Evolutionary conservation across 2,113 vertebrate species (phyloP).

Genomic region (Nesoenas mayeri): DNA sequence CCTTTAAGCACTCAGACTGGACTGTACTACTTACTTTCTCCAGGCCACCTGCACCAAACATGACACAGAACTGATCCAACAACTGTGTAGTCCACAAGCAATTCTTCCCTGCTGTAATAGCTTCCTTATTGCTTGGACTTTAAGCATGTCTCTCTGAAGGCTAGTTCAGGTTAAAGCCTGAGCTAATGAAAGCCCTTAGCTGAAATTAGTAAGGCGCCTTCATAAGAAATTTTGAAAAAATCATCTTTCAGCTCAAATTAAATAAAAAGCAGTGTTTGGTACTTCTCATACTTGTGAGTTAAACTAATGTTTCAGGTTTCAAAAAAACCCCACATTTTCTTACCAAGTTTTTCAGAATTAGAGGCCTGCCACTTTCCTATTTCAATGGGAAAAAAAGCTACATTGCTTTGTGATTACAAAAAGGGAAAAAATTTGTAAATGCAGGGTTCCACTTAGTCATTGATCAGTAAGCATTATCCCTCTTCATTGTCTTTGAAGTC

Average conservation of each 20-base stretch:
- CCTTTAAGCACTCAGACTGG: not conserved
- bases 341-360: not conserved
- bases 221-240: not conserved
- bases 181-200: not conserved
- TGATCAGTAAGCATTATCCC: not conserved
- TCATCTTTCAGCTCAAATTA: not conserved
- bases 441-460: not conserved
- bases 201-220: not conserved
- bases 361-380: not conserved
- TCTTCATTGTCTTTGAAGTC: slow-evolving; percentile 23
- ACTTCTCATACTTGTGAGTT: not conserved
- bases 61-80: not conserved
- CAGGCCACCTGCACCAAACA: rapidly evolving
- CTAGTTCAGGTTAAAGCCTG: not conserved
- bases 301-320: not conserved
- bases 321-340: not conserved
- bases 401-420: not conserved
- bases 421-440: not conserved
- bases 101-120: not conserved
- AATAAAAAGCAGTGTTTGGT: not conserved
- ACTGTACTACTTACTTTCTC: not conserved
- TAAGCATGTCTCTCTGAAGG: not conserved
- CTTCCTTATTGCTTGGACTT: not conserved
- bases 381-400: not conserved
- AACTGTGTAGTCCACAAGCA: not conserved